Conservation (phyloP, 2,797 vertebrate genomes). For the Amblyopsis hoosieri region DNA sequence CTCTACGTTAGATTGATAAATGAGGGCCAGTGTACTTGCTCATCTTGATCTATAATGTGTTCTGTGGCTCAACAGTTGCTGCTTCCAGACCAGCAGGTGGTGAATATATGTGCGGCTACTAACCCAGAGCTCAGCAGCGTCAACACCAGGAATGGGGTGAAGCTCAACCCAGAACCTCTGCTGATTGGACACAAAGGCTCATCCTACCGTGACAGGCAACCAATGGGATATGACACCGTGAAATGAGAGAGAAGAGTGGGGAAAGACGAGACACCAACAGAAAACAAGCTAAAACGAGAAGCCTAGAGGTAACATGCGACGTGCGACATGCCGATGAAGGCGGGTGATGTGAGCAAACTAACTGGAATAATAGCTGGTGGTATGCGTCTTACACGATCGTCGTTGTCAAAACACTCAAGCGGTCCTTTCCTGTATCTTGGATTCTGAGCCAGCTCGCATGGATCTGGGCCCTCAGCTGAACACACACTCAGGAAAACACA, state of each 20-base stretch:
- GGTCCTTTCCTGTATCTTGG: constrained; percentile 98
- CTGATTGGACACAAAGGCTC: constrained; percentile 90
- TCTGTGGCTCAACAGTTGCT: too few species aligned
- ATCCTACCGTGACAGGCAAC: constrained; percentile 88
- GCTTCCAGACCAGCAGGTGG: constrained; percentile 40
- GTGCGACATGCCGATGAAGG: not conserved
- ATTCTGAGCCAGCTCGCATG: constrained; percentile 92
- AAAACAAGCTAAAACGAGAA: not conserved
- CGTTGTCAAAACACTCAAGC: constrained; percentile 95
- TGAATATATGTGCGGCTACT: constrained; percentile 79
- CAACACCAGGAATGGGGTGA: constrained; percentile 84
- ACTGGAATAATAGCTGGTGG: constrained; percentile 47
- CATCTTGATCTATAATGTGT: too few species aligned
- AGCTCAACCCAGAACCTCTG: constrained; percentile 81
- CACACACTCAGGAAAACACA: constrained; percentile 55
- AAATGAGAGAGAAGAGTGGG: constrained; percentile 29
- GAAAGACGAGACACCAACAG: not conserved
- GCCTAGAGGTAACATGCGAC: not conserved
- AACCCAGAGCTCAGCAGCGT: constrained; percentile 89
- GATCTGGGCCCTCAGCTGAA: constrained; percentile 93
- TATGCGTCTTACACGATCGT: constrained; percentile 83
- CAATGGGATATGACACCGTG: constrained; percentile 75
- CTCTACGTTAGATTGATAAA: too few species aligned
- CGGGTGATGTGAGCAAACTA: not conserved
- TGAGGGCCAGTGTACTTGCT: too few species aligned